Base-by-base conservation (phyloP, 2,113 vertebrate genomes). In the Megalops atlanticus region DNA sequence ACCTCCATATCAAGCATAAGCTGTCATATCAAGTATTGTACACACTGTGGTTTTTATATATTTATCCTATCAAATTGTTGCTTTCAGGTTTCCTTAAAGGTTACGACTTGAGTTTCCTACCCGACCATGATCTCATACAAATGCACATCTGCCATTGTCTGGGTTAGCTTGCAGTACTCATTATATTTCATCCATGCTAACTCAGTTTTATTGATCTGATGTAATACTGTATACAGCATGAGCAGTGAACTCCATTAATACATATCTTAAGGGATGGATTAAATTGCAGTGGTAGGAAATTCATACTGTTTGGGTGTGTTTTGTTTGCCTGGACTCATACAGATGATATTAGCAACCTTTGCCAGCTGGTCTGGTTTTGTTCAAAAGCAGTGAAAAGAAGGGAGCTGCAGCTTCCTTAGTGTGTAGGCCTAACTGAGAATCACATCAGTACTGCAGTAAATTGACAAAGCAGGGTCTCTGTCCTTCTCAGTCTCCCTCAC, bases 191-290 rank as follows among this genome's bases (percentile, higher is more conserved):
- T 41, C 39, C 70, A 39, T 1, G 39, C 39, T 39, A 41, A n/a
- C 39, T 41, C 72, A 24, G 8, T 39, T 36, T n/a, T 45, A 70
- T 40, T 79, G 58, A 79, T 79, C 40, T 43, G 58, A 41, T 41
- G 58, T 70, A 79, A 70, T 40, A 70, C 14, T 70, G 40, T 64
- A 70, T n/a, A 40, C n/a, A 79, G 64, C 14, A 14, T 33, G 27
- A 31, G 11, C 41, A 70, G 27, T 43, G 15, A 47, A 31, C 10
- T 76, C 33, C 74, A 49, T 49, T 47, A 52, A 76, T 45, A 52
- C 45, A 21, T 70, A 71, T 39, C 40, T 71, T 45, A 35, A 49
- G 31, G 41, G 64, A 71, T 39, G 39, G 73, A 45, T 43, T 75
- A 43, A 43, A 75, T 27, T 43, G 41, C 39, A 43, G 39, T 3